These are phyloP conservation scores for Catocala nupta DNA, from an alignment of 2,888 invertebrate species.

Conservation along the genomic window DNA sequence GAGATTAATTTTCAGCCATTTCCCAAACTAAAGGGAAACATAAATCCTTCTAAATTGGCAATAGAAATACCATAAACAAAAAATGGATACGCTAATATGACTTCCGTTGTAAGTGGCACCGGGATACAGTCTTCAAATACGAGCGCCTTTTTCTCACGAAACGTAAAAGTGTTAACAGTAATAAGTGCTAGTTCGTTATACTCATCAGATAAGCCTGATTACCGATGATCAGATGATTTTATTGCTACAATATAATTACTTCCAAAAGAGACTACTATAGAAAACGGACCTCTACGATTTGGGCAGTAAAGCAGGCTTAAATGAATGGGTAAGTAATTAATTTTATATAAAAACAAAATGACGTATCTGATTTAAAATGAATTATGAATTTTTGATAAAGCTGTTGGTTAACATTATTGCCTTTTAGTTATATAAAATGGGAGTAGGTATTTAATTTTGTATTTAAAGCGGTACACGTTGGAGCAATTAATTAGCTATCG, in stretches of 20 bases:
- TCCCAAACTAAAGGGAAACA: conserved; percentile 42
- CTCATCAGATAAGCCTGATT: conserved; percentile 66
- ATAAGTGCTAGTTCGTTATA: conserved; percentile 47
- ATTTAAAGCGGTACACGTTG: neutral
- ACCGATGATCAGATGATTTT: conserved; percentile 62
- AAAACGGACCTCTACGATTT: conserved; percentile 30
- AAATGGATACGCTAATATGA: conserved; percentile 16
- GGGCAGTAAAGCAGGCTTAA: conserved; percentile 36
- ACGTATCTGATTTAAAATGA: conserved; percentile 36
- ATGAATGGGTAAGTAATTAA: conserved; percentile 49
- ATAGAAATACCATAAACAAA: conserved; percentile 30
- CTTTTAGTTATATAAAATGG: conserved; percentile 24
- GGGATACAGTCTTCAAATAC: conserved; percentile 28
- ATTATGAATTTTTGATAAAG: conserved; percentile 37
- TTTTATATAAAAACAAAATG: conserved; percentile 43
- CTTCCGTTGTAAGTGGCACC: conserved; percentile 47
- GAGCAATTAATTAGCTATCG: neutral
- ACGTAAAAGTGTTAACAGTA: conserved; percentile 38
- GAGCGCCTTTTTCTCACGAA: conserved; percentile 46
- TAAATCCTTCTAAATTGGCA: conserved; percentile 47
- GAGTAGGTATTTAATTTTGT: neutral
- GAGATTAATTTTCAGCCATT: conserved; percentile 27
- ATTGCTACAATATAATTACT: conserved; percentile 70
- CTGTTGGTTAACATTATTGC: conserved; percentile 30
- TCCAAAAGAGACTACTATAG: conserved; percentile 49